Base-by-base conservation (phyloP, 64 coral and sea anemone genomes). In the Pachyseris speciosa region DNA sequence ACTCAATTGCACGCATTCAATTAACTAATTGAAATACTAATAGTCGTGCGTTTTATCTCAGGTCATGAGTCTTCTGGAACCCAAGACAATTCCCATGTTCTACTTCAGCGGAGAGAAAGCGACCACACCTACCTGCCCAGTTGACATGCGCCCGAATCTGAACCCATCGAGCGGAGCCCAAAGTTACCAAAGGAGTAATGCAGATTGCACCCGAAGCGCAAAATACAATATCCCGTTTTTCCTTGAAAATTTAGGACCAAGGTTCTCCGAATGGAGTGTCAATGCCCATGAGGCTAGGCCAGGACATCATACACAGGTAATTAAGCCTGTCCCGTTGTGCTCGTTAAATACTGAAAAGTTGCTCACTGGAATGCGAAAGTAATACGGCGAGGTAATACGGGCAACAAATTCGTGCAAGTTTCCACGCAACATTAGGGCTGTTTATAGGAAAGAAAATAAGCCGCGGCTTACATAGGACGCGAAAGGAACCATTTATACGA, bases 261-360 rank as follows among this genome's bases (percentile, higher is more conserved):
- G 58, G 59, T 96, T 64, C 25, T 78, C 80, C 48, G 90, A 96
- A 73, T 93, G 84, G 95, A 96, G 95, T 45, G 91, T 93, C 10
- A 93, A 93, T 86, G 90, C 95, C 31, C 95, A 96, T 48, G 95
- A 96, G 69, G 95, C 95, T 0, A 86, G 95, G 52, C 95, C 95
- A 38, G 95, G 95, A 52, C 95, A 96, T 64, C 95, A 96, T 24
- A 96, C 95, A 4, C 91, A 96, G 91, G 95, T 96, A 90, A 76
- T 11, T 5, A 6, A 13, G n/a, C n/a, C n/a, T n/a, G n/a, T n/a
- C n/a, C n/a, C n/a, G n/a, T n/a, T n/a, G n/a, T n/a, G n/a, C n/a
- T n/a, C n/a, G n/a, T n/a, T n/a, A n/a, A n/a, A n/a, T n/a, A n/a
- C n/a, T n/a, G n/a, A n/a, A n/a, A n/a, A n/a, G n/a, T n/a, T n/a